Base-by-base conservation (phyloP, 2,797 vertebrate genomes). In the Allobates femoralis region DNA sequence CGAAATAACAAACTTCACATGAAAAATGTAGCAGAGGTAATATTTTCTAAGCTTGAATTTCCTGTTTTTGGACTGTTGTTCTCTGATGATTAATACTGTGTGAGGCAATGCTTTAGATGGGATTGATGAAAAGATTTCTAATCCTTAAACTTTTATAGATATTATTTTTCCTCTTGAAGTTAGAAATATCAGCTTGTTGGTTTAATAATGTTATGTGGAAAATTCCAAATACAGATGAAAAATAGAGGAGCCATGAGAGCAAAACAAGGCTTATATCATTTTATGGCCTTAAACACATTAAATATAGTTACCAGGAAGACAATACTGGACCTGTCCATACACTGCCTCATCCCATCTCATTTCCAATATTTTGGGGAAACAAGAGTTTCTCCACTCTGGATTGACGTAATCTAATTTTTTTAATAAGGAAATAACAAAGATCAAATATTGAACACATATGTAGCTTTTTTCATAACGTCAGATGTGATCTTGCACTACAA, bases 1-100 rank as follows among this genome's bases (percentile, higher is more conserved):
- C 32, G 76, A 81, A 89, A 83, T 41, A 55, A 87, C 86, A 84
- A 89, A 88, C 78, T 85, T 88, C 74, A 85, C 4, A 85, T 86
- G 79, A 85, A 81, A 88, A 14, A 2, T 15, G 75, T 88, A 87
- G 77, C 90, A 86, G 77, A 86, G 81, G 75, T 86, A 83, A 86
- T 84, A 86, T 86, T 86, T 89, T 89, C 60, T 79, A 79, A 69
- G 30, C 21, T 26, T 1, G 74, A 81, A 58, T 73, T 87, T 89
- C 83, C 60, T 86, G 89, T 76, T 89, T 83, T 87, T 71, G n/a
- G 51, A 56, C 0, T 0, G 62, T 66, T 89, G 81, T 84, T 78
- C 58, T 41, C 34, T n/a, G 77, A 87, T 85, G 86, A 87, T 84
- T 87, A 87, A 87, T 87, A 84, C 0, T 76, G 84, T 77, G 84